phyloP scores from a whole-genome alignment of 2,888 invertebrate genomes.

The Drepanosiphum platanoidis region DNA sequence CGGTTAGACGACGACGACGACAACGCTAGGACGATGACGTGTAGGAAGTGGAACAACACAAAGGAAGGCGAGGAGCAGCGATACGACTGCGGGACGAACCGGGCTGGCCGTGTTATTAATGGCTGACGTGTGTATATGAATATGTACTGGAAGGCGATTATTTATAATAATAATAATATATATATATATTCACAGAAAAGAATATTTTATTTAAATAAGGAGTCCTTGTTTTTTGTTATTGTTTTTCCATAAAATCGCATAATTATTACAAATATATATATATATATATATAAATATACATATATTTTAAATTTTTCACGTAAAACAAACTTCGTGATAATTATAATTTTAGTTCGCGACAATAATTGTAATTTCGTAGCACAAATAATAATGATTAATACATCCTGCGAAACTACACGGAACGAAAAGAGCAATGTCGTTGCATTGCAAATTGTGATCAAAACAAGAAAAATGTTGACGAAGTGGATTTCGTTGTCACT shows the following conservation, averaged over 20 bases:
- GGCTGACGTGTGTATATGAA: slow-evolving; percentile 20
- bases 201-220: background rate
- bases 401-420: background rate
- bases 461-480: background rate
- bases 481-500: background rate
- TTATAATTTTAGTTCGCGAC: background rate
- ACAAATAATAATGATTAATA: background rate
- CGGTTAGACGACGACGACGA: background rate
- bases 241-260: background rate
- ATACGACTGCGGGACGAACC: background rate
- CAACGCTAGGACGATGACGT: slow-evolving; percentile 36
- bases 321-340: background rate
- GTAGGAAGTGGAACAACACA: slow-evolving; percentile 44
- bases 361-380: background rate
- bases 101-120: slow-evolving; percentile 32
- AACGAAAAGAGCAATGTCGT: background rate
- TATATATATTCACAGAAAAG: background rate
- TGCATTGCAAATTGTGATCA: background rate
- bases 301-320: background rate
- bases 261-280: background rate
- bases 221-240: background rate
- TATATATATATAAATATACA: background rate
- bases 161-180: background rate
- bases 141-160: slow-evolving; percentile 13
- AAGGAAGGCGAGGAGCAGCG: background rate